These are phyloP conservation scores for Dynastes grantii DNA, from an alignment of 2,888 invertebrate species.

Conservation along the genomic window DNA sequence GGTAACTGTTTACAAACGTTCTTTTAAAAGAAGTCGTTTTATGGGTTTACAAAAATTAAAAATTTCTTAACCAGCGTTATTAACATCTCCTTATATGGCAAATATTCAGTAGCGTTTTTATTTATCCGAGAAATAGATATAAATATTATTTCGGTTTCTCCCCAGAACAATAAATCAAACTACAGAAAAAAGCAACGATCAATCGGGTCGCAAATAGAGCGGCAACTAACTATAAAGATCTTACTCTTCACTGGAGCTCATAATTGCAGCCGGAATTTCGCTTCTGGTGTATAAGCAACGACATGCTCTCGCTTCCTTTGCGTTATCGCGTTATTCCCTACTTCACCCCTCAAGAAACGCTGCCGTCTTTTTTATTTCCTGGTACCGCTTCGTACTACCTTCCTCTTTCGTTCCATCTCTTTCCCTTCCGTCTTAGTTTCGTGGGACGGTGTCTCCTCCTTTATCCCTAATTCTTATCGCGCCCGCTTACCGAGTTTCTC, in stretches of 20 bases:
- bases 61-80: no score
- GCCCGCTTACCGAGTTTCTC: conserved; percentile 19
- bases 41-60: no score
- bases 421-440: background rate
- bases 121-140: background rate
- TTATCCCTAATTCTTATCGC: conserved; percentile 36
- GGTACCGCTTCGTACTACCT: conserved; percentile 4
- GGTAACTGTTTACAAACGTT: no score
- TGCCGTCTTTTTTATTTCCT: conserved; percentile 52
- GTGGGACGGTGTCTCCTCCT: conserved; percentile 3
- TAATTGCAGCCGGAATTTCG: conserved; percentile 54
- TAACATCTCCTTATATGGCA: background rate
- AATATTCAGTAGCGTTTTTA: background rate
- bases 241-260: conserved; percentile 47
- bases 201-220: conserved; percentile 28
- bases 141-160: no score
- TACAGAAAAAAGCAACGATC: conserved; percentile 15
- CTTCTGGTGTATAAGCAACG: conserved; percentile 54
- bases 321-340: conserved; percentile 49
- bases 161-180: conserved; percentile 18
- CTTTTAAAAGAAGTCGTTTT: no score
- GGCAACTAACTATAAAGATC: conserved; percentile 37
- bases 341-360: conserved; percentile 26
- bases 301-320: conserved; percentile 53
- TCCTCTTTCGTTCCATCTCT: conserved; percentile 28